These are phyloP conservation scores for Scaptodrosophila lebanonensis DNA, from an alignment of 1,140 invertebrate species.

Conservation along the genomic window DNA sequence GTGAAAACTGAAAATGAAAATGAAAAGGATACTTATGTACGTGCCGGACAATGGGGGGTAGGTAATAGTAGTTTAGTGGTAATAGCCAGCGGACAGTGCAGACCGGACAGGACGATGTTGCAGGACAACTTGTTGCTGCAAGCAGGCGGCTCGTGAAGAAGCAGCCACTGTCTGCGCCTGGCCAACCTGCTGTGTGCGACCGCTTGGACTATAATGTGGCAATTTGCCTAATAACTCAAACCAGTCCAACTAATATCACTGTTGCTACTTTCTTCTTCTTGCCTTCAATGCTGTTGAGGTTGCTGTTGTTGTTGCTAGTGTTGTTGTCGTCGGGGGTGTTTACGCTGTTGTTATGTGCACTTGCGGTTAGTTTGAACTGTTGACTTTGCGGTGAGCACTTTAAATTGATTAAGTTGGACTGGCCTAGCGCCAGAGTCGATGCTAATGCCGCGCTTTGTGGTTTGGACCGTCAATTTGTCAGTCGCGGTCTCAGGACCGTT, in stretches of 20 bases:
- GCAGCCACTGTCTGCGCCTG: too few relatives aligned
- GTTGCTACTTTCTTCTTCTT: too few relatives aligned
- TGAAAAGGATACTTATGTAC: constrained; percentile 58
- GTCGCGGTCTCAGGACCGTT: constrained; percentile 1
- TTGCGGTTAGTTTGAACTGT: constrained; percentile 72
- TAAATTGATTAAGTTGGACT: constrained; percentile 74
- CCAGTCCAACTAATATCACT: too few relatives aligned
- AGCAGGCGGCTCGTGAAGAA: too few relatives aligned
- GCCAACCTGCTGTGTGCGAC: constrained; percentile 53
- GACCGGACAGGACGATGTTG: not conserved
- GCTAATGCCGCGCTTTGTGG: constrained; percentile 14
- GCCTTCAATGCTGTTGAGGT: too few relatives aligned
- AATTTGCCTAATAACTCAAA: constrained; percentile 64
- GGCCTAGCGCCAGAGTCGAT: constrained; percentile 52
- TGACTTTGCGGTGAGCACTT: constrained; percentile 70
- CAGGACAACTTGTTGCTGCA: constrained; percentile 60
- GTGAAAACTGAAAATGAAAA: constrained; percentile 26
- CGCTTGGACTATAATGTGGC: constrained; percentile 37
- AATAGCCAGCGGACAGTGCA: too few relatives aligned
- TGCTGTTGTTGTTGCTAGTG: too few relatives aligned
- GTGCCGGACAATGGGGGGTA: constrained; percentile 39
- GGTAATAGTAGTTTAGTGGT: constrained; percentile 8
- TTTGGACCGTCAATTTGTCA: constrained; percentile 12
- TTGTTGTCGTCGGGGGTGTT: not conserved
- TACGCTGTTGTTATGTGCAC: constrained; percentile 15